Conservation (phyloP, 1,140 invertebrate species). For the Dinoponera quadriceps region DNA sequence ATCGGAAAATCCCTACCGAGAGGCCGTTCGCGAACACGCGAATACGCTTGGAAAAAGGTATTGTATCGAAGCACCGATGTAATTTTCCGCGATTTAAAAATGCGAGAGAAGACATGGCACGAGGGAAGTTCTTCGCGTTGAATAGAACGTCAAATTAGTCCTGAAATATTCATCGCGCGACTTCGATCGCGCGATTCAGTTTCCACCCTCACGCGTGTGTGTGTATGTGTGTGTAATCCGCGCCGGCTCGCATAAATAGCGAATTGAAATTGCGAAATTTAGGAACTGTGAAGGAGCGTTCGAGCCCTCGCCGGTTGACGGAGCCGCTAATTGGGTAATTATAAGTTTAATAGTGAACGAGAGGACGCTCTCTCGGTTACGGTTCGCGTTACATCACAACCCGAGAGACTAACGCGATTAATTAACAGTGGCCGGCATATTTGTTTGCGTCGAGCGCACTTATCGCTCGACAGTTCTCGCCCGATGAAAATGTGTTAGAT, state of each 20-base stretch:
- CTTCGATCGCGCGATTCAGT: too few species aligned
- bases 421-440: conserved; percentile 1
- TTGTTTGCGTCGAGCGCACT: conserved; percentile 4
- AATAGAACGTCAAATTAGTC: too few species aligned
- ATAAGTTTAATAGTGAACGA: conserved; percentile 25
- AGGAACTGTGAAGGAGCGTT: background rate
- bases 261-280: conserved; percentile 7
- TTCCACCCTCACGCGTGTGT: too few species aligned
- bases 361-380: background rate
- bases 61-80: too few species aligned
- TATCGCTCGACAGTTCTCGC: background rate
- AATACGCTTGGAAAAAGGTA: too few species aligned
- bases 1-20: too few species aligned
- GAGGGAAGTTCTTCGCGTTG: too few species aligned
- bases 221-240: too few species aligned
- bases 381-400: background rate
- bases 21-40: too few species aligned
- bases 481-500: background rate
- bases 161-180: too few species aligned
- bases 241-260: background rate
- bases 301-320: background rate
- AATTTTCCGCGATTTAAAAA: too few species aligned
- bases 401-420: conserved; percentile 17
- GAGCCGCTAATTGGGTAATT: conserved; percentile 18
- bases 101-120: too few species aligned